Base-by-base conservation (phyloP, 2,113 vertebrate species). In the Spheniscus mendiculus region DNA sequence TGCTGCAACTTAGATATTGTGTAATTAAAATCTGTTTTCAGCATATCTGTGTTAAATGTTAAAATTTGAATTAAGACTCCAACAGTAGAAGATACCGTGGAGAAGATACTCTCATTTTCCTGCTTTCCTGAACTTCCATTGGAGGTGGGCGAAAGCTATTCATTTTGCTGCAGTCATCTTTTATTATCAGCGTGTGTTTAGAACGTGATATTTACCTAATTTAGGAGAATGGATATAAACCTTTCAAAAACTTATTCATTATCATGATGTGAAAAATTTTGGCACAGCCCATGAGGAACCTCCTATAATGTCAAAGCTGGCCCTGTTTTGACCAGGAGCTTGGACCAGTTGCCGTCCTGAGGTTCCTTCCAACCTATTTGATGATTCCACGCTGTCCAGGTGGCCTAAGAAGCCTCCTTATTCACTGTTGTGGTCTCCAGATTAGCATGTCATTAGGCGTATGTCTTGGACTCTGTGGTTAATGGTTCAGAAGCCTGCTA, bases 391-490 rank as follows among this genome's bases (percentile, higher is more conserved):
- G 0, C 55, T 50, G 55, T 29, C 15, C 36, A 17, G 44, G 50
- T 22, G 32, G 56, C 55, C 26, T 18, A 5, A 15, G 70, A 5
- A 70, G n/a, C 32, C 72, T 44, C n/a, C 30, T 23, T 6, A 9
- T 14, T 47, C n/a, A 4, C 38, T 2, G 10, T 3, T 11, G 40
- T 12, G 19, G 5, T 11, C 45, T 69, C n/a, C 53, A 42, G 45
- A 15, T 12, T 1, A 6, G 10, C 1, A 1, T 27, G 61, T 52
- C 16, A 0, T 6, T 36, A 27, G 27, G 12, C 10, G 1, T 8
- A 0, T 34, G 18, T 45, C 44, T 23, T 5, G 29, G 34, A 10
- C 34, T 13, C 62, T 1, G 7, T 16, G 40, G 53, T 34, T 42
- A 13, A 7, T 6, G 7, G 67, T 18, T 59, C 74, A 66, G 23